Percentiles rank a stretch among this genome's conserved stretches.
Conservation (phyloP, 2,888 invertebrate species). For the Mythimna lalbum region DNA sequence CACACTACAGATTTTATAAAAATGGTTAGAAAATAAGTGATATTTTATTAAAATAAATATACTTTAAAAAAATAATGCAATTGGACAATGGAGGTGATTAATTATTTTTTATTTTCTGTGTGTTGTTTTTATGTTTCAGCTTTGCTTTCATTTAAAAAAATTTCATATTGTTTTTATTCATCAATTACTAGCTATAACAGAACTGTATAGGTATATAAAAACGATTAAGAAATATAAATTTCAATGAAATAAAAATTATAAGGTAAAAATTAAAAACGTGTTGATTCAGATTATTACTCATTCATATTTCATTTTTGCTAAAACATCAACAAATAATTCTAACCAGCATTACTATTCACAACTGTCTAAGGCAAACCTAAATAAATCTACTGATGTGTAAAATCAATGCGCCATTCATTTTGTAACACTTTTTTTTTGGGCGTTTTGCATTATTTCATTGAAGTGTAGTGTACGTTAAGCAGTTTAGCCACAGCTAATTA, state of each 20-base stretch:
- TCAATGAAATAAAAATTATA: neutral
- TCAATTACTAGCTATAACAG: neutral
- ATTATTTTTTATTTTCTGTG: neutral
- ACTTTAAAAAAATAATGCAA: neutral
- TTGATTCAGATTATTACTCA: neutral
- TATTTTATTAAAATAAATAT: constrained; percentile 5
- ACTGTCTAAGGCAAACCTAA: no score
- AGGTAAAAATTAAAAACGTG: neutral
- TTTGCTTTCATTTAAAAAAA: neutral
- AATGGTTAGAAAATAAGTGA: neutral
- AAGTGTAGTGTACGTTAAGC: no score
- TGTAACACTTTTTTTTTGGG: no score
- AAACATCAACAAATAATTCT: neutral
- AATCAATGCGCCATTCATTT: no score
- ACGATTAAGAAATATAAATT: neutral
- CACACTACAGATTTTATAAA: neutral
- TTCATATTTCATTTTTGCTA: neutral
- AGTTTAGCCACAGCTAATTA: neutral
- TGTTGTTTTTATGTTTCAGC: neutral
- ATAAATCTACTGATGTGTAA: no score
- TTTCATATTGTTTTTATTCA: neutral
- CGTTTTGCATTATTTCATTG: neutral
- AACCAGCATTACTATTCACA: neutral
- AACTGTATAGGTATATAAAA: neutral
- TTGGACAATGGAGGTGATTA: constrained; percentile 11